phyloP scores from a whole-genome alignment of 2,113 vertebrate species.

The Brachypodius melanocephalos region DNA sequence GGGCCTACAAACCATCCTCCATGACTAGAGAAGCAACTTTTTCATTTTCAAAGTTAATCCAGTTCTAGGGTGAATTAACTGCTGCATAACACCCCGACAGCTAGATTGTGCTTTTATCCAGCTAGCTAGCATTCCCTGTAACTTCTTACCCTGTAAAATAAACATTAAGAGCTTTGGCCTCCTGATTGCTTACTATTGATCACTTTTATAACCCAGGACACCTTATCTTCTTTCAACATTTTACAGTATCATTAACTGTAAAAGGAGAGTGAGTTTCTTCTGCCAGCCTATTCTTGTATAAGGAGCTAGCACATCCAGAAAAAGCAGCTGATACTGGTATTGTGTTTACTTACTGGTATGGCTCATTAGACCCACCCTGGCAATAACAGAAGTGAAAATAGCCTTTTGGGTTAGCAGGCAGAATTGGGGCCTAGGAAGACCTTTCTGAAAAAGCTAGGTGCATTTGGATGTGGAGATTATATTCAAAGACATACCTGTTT shows the following conservation, averaged over 20 bases:
- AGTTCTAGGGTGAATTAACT: slow-evolving; percentile 57
- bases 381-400: neutral
- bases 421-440: neutral
- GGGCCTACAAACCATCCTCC: slow-evolving; percentile 50
- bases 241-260: slow-evolving; percentile 51
- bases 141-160: slow-evolving; percentile 49
- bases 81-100: slow-evolving; percentile 14
- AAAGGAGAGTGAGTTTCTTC: slow-evolving; percentile 1
- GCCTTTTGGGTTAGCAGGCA: neutral
- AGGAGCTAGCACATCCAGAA: neutral
- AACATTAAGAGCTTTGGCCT: slow-evolving; percentile 54
- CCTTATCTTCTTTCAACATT: slow-evolving; percentile 28
- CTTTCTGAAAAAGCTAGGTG: neutral
- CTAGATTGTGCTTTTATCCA: slow-evolving; percentile 42
- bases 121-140: slow-evolving; percentile 18
- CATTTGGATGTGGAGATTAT: neutral
- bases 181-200: slow-evolving; percentile 56
- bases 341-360: neutral
- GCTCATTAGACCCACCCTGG: neutral
- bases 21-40: slow-evolving; percentile 55
- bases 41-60: slow-evolving; percentile 65
- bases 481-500: neutral
- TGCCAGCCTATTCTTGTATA: neutral
- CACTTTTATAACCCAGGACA: slow-evolving; percentile 50
- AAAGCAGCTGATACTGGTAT: neutral